A percentile compares a stretch with the other conserved stretches of the same genome.
Conservation (phyloP, 2,113 vertebrate genomes). For the Ginglymostoma cirratum region DNA sequence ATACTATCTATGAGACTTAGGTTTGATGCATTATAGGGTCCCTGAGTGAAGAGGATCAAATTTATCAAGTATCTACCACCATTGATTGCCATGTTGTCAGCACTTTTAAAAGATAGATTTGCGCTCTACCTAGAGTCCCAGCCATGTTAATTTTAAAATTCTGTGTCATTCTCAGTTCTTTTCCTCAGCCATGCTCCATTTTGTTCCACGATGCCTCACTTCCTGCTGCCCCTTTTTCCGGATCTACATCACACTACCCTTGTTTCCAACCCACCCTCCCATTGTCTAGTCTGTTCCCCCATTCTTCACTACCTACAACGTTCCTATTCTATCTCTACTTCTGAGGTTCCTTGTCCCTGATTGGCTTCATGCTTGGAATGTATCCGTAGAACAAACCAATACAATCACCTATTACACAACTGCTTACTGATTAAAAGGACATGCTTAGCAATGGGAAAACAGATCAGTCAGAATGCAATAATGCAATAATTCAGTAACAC, state of each 20-base stretch:
- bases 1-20: background rate
- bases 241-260: too few relatives aligned
- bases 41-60: too few relatives aligned
- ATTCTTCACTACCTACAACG: background rate
- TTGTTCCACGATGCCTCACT: background rate
- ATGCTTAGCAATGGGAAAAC: background rate
- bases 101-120: too few relatives aligned
- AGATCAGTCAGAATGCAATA: background rate
- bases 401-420: background rate
- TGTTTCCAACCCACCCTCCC: too few relatives aligned
- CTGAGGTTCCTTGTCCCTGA: background rate
- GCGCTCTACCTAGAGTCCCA: too few relatives aligned
- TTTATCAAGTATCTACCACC: too few relatives aligned
- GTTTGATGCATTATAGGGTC: too few relatives aligned
- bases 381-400: background rate
- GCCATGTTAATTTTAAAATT: too few relatives aligned
- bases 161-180: too few relatives aligned
- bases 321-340: background rate
- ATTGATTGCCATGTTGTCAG: too few relatives aligned
- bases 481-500: background rate
- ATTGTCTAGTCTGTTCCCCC: background rate
- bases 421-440: background rate
- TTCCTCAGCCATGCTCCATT: background rate
- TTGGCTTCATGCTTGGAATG: background rate
- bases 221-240: too few relatives aligned